A percentile compares a stretch with the other conserved stretches of the same genome.
These are phyloP conservation scores for Eutrigla gurnardus DNA, from an alignment of 2,797 vertebrate species.

Conservation along the genomic window DNA sequence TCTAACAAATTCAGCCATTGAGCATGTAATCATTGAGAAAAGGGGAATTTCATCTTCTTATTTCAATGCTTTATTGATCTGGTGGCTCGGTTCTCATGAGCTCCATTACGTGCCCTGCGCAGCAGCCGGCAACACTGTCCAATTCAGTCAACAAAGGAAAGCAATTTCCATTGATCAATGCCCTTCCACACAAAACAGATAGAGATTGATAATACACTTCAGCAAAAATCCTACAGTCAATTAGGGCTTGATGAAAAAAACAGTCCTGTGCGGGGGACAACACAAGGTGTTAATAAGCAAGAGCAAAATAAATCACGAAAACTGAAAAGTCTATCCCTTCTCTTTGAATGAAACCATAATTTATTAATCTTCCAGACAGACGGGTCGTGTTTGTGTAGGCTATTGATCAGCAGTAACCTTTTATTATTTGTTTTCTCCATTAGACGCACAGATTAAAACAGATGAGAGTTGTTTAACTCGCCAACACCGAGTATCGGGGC, in stretches of 20 bases:
- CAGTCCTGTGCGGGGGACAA: constrained; percentile 67
- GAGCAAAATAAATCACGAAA: constrained; percentile 73
- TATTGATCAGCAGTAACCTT: constrained; percentile 82
- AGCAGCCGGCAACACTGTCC: constrained; percentile 77
- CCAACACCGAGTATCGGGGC: constrained; percentile 48
- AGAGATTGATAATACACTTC: constrained; percentile 87
- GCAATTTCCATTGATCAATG: constrained; percentile 87
- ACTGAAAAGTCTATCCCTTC: constrained; percentile 62
- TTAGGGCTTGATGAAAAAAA: constrained; percentile 81
- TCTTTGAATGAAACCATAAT: constrained; percentile 74
- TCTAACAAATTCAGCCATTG: constrained; percentile 73
- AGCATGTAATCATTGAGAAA: constrained; percentile 74
- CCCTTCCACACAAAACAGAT: constrained; percentile 81
- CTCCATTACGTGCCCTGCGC: constrained; percentile 77
- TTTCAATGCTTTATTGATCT: constrained; percentile 85
- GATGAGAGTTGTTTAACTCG: constrained; percentile 75
- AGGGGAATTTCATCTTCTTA: constrained; percentile 81
- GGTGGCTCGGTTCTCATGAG: constrained; percentile 75
- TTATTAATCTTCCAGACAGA: constrained; percentile 81
- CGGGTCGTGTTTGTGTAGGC: constrained; percentile 67
- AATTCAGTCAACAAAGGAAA: constrained; percentile 83
- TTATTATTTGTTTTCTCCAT: constrained; percentile 82
- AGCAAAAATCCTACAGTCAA: constrained; percentile 83
- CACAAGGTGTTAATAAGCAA: constrained; percentile 73
- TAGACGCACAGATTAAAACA: constrained; percentile 79